A percentile compares a stretch with the other conserved stretches of the same genome.
These are phyloP conservation scores for Isichthys henryi DNA, from an alignment of 2,113 vertebrate species.

Conservation along the genomic window DNA sequence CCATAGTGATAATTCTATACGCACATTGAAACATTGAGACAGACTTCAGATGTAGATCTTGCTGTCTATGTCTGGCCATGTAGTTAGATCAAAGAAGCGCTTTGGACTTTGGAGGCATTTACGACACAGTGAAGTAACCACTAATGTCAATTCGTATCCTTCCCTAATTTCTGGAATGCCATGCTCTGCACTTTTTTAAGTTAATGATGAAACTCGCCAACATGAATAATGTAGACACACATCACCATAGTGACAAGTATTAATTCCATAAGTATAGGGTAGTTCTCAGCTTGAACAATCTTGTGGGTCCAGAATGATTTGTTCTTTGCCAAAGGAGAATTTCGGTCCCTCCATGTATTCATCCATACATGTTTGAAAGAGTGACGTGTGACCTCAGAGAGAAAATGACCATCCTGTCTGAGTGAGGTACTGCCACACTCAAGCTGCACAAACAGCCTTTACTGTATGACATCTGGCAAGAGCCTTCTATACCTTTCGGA, in stretches of 20 bases:
- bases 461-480: background rate
- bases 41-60: background rate
- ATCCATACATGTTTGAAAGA: background rate
- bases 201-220: slow-evolving; percentile 20
- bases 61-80: slow-evolving; percentile 16
- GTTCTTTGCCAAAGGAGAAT: background rate
- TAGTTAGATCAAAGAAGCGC: background rate
- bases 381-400: background rate
- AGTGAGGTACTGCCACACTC: background rate
- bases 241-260: slow-evolving; percentile 26
- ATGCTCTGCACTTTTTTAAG: slow-evolving; percentile 12
- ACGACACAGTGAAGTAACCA: slow-evolving; percentile 32
- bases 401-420: background rate
- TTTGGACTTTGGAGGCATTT: slow-evolving; percentile 27
- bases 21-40: background rate
- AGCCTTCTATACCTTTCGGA: background rate
- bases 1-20: background rate
- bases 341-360: background rate
- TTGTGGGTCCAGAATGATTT: background rate
- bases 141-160: slow-evolving; percentile 20
- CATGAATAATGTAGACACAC: slow-evolving; percentile 29
- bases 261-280: slow-evolving; percentile 23
- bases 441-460: background rate
- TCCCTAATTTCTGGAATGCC: slow-evolving; percentile 30
- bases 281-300: background rate